Evolutionary conservation across 2,797 vertebrate species (phyloP).

Genomic region (Bucorvus abyssinicus): DNA sequence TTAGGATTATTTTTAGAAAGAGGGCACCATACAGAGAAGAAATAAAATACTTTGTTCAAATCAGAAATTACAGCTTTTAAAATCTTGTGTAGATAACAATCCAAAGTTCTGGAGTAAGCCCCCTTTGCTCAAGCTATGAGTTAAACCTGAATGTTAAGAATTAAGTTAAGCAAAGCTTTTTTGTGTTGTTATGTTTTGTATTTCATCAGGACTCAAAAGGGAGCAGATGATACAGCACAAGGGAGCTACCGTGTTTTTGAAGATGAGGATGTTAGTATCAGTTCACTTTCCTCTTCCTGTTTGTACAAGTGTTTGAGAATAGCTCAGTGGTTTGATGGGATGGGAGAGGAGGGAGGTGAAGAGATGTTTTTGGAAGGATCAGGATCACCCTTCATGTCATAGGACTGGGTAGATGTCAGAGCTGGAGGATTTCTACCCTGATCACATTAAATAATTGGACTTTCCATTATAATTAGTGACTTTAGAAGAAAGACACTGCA

Average conservation of each 20-base stretch:
- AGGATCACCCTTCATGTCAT: not conserved
- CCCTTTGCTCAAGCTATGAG: not conserved
- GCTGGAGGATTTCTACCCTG: not conserved
- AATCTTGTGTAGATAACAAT: not conserved
- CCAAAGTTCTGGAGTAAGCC: not conserved
- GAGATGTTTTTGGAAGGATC: not conserved
- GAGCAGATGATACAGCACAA: not conserved
- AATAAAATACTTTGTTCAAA: not conserved
- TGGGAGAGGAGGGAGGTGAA: not conserved
- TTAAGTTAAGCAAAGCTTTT: not conserved
- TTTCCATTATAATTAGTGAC: not conserved
- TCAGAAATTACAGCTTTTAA: not conserved
- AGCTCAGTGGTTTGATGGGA: not conserved
- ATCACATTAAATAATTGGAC: not conserved
- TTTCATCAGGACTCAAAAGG: not conserved
- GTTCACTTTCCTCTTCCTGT: not conserved
- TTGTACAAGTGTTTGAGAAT: not conserved
- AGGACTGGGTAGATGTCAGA: not conserved
- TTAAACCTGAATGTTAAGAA: not conserved
- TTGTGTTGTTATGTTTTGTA: not conserved
- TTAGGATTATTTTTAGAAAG: not conserved
- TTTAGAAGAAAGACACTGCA: not conserved
- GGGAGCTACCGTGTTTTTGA: not conserved
- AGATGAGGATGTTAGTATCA: not conserved
- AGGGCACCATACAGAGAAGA: not conserved